Conservation (phyloP, 2,888 invertebrate genomes). For the Pheosia gnoma region DNA sequence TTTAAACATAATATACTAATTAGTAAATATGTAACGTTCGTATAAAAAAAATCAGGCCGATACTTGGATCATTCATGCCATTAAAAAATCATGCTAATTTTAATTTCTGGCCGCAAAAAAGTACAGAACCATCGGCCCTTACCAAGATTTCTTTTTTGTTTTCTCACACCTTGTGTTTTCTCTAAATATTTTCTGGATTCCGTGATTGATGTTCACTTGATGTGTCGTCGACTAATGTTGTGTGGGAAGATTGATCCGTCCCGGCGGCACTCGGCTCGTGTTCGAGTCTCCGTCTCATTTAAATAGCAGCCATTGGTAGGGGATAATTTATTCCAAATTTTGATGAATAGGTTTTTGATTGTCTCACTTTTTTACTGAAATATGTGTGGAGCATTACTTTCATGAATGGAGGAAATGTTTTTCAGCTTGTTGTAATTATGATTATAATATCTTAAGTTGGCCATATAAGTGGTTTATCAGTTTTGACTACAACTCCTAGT, state of each 20-base stretch:
- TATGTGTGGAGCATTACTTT: neutral
- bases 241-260: conserved; percentile 68
- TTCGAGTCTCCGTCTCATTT: conserved; percentile 49
- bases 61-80: too few species aligned
- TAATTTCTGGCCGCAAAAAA: neutral
- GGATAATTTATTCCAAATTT: conserved; percentile 21
- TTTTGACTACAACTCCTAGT: too few species aligned
- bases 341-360: conserved; percentile 45
- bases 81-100: neutral
- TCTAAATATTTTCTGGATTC: conserved; percentile 58
- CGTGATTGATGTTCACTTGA: conserved; percentile 74
- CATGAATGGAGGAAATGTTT: neutral
- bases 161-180: conserved; percentile 62
- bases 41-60: too few species aligned
- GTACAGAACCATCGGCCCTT: conserved; percentile 27
- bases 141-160: conserved; percentile 8
- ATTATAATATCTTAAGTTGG: too few species aligned
- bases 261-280: conserved; percentile 47
- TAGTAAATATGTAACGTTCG: too few species aligned
- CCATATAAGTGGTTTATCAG: too few species aligned
- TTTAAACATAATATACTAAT: too few species aligned
- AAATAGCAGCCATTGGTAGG: conserved; percentile 26
- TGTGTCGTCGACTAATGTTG: conserved; percentile 64
- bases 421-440: neutral
- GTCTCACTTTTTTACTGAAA: conserved; percentile 5